A percentile compares a stretch with the other conserved stretches of the same genome.
These are phyloP conservation scores for Paralichthys olivaceus DNA, from an alignment of 2,113 vertebrate species.

Conservation along the genomic window DNA sequence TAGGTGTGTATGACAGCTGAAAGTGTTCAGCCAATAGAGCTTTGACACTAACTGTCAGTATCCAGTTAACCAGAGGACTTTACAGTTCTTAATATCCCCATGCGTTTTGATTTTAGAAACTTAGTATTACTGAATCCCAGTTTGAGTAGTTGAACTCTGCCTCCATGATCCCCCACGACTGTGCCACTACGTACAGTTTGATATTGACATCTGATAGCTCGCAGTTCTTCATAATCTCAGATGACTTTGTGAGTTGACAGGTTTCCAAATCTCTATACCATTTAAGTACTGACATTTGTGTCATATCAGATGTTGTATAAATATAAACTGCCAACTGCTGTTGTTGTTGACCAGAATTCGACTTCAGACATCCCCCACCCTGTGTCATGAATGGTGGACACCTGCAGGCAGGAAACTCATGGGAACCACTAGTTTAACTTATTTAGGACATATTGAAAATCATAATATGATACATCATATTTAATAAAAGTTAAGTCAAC, in stretches of 20 bases:
- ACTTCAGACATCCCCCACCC: neutral
- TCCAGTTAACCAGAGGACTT: neutral
- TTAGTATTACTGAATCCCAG: neutral
- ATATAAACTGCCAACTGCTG: constrained; percentile 30
- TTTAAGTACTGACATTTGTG: constrained; percentile 8
- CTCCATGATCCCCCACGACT: neutral
- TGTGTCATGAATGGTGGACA: neutral
- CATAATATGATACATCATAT: neutral
- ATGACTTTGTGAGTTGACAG: neutral
- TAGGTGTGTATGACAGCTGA: neutral
- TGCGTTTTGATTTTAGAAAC: neutral
- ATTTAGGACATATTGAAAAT: neutral
- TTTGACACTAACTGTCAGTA: neutral
- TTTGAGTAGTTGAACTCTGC: neutral
- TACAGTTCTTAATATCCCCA: neutral
- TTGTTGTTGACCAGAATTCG: neutral
- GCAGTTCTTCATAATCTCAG: neutral
- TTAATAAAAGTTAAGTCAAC: neutral
- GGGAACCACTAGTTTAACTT: neutral
- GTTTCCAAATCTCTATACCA: neutral
- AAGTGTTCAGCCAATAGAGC: neutral
- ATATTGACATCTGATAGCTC: neutral
- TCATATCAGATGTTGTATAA: constrained; percentile 31
- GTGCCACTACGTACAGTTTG: neutral
- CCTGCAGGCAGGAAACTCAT: neutral